Conservation (phyloP, 2,797 vertebrate genomes). For the Salmo trutta region DNA sequence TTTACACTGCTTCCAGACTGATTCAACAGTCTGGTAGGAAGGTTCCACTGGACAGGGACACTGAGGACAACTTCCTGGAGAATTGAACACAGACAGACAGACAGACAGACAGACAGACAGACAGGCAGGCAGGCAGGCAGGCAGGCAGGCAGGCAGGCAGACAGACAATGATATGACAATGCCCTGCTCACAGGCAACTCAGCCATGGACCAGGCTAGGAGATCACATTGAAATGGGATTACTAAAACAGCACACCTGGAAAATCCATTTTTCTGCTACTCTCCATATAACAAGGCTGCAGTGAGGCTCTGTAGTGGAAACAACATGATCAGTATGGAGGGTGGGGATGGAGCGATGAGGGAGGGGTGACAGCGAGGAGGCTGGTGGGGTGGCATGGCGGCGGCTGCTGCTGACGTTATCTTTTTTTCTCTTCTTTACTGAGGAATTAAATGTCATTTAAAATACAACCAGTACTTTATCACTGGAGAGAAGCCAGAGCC, state of each 20-base stretch:
- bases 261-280: constrained; percentile 34
- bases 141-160: neutral
- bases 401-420: neutral
- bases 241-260: constrained; percentile 31
- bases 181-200: too few species aligned
- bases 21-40: too few species aligned
- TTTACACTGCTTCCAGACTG: too few species aligned
- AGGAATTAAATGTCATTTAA: constrained; percentile 88
- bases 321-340: constrained; percentile 5
- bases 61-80: too few species aligned
- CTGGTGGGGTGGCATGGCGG: neutral
- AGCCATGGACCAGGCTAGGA: neutral
- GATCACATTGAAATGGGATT: constrained; percentile 42
- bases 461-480: constrained; percentile 90
- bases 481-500: constrained; percentile 88
- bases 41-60: too few species aligned
- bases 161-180: neutral
- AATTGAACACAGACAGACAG: too few species aligned
- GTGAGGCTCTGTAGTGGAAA: constrained; percentile 16
- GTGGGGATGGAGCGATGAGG: constrained; percentile 3
- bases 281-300: constrained; percentile 28
- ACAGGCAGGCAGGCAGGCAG: too few species aligned
- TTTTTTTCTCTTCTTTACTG: constrained; percentile 50
- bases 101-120: too few species aligned
- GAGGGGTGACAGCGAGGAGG: constrained; percentile 7